These are phyloP conservation scores for Cryptoblepharus egeriae DNA, from an alignment of 2,797 vertebrate genomes.

Conservation along the genomic window DNA sequence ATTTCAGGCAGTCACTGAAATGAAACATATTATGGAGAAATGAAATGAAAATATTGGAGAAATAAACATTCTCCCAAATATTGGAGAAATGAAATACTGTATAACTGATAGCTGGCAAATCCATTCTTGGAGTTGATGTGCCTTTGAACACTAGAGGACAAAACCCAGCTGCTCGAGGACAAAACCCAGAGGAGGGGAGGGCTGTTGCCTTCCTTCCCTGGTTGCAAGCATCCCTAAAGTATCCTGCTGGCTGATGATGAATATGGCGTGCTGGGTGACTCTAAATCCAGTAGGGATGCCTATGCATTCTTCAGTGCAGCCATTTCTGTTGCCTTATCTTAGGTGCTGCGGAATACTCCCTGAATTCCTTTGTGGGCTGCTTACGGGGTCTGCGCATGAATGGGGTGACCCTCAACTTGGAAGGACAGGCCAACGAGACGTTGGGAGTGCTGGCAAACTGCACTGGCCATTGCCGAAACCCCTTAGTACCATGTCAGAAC, in stretches of 20 bases:
- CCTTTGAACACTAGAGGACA: too few relatives aligned
- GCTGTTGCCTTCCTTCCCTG: too few relatives aligned
- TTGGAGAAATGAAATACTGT: too few relatives aligned
- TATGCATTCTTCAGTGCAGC: too few relatives aligned
- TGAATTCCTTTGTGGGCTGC: conserved; percentile 92
- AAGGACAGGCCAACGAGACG: conserved; percentile 90
- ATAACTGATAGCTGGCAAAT: too few relatives aligned
- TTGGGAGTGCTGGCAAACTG: conserved; percentile 92
- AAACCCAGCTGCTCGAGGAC: too few relatives aligned
- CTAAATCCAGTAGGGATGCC: background rate
- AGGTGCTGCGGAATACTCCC: conserved; percentile 91
- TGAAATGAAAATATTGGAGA: too few relatives aligned
- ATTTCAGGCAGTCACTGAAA: too few relatives aligned
- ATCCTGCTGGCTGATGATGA: background rate
- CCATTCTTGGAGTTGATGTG: too few relatives aligned
- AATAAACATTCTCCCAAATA: too few relatives aligned
- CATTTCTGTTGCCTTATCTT: background rate
- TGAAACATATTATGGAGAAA: too few relatives aligned
- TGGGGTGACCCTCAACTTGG: conserved; percentile 91
- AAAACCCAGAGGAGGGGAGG: too few relatives aligned
- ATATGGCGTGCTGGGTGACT: background rate
- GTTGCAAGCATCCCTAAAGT: background rate
- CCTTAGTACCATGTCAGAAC: conserved; percentile 90
- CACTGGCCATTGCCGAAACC: conserved; percentile 89
- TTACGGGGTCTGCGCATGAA: conserved; percentile 92